Conservation (phyloP, 2,797 vertebrate species). For the Hydrophis major region DNA sequence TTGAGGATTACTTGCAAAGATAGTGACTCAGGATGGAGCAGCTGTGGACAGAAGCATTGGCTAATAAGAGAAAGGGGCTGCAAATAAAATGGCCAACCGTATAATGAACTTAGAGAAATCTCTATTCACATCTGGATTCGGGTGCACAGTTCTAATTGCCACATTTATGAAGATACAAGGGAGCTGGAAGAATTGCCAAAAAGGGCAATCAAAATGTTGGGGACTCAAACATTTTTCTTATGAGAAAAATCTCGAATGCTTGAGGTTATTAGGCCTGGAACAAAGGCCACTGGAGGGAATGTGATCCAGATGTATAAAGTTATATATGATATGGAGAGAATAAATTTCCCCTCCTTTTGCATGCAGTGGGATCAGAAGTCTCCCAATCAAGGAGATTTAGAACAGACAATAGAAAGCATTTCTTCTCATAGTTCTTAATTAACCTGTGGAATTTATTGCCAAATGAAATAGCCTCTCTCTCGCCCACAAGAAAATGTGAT, state of each 20-base stretch:
- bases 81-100: neutral
- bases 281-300: neutral
- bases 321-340: neutral
- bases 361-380: neutral
- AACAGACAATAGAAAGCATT: neutral
- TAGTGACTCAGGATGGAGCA: neutral
- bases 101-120: neutral
- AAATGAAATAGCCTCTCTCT: neutral
- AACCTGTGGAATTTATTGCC: neutral
- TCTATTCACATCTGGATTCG: neutral
- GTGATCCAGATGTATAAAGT: neutral
- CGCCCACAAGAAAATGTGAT: neutral
- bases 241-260: neutral
- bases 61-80: neutral
- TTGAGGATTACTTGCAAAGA: neutral
- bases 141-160: neutral
- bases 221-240: neutral
- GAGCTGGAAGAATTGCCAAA: neutral
- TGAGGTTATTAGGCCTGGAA: neutral
- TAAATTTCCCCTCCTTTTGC: neutral
- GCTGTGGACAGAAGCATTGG: neutral
- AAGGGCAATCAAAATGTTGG: neutral
- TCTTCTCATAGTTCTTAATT: neutral
- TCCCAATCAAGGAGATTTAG: neutral
- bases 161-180: neutral